Percentiles rank a stretch among this genome's conserved stretches.
These are phyloP conservation scores for Cheracebus regulus DNA, from an alignment of 2,797 vertebrate species.

Conservation along the genomic window DNA sequence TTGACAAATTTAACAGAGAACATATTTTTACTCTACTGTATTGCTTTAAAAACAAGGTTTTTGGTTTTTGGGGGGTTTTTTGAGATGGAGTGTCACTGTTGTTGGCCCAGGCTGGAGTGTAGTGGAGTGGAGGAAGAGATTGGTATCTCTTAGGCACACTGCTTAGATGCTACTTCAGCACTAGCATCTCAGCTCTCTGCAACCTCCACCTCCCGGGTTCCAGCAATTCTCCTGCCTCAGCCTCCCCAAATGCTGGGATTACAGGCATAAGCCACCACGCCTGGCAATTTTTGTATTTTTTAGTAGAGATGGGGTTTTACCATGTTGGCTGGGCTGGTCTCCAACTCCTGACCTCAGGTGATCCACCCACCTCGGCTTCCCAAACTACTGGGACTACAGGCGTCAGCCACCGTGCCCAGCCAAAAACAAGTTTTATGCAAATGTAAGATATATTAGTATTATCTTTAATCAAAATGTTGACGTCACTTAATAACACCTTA, in stretches of 20 bases:
- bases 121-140: neutral
- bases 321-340: neutral
- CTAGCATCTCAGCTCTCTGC: neutral
- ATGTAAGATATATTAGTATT: neutral
- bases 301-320: neutral
- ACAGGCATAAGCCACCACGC: neutral
- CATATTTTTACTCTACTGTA: neutral
- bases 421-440: neutral
- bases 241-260: neutral
- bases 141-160: too few species aligned
- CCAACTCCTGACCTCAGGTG: neutral
- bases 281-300: neutral
- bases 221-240: neutral
- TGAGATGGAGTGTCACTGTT: neutral
- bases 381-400: neutral
- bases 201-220: neutral
- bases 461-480: conserved; percentile 12
- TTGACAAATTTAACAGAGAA: neutral
- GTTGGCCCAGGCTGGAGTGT: too few species aligned
- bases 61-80: neutral
- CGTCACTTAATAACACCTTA: neutral
- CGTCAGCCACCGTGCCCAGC: neutral
- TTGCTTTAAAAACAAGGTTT: neutral
- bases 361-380: neutral
- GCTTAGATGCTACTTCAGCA: too few species aligned